Percentiles rank a stretch among this genome's conserved stretches.
Conservation (phyloP, 2,113 vertebrate genomes). For the Orcinus orca region DNA sequence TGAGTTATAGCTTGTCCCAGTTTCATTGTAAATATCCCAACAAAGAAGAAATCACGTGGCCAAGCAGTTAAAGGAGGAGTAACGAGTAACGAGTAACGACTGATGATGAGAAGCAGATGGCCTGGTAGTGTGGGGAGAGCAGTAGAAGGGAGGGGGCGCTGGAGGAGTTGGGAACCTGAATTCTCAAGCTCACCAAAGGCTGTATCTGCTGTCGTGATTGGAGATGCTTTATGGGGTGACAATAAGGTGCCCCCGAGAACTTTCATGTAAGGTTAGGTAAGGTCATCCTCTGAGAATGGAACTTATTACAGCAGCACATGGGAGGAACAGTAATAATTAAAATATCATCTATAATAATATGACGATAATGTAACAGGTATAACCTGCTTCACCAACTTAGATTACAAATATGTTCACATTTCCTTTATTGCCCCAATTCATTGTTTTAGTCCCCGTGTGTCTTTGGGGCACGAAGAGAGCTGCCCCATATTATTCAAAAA, state of each 20-base stretch:
- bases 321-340: neutral
- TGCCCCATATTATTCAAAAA: neutral
- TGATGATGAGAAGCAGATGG: neutral
- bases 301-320: neutral
- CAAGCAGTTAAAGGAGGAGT: neutral
- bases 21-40: neutral
- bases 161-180: neutral
- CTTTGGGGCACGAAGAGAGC: neutral
- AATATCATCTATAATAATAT: rapidly evolving
- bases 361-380: neutral
- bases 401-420: neutral
- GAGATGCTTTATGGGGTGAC: neutral
- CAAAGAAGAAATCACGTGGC: neutral
- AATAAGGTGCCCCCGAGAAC: neutral
- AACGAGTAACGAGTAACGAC: rapidly evolving
- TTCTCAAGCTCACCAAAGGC: neutral
- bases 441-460: neutral
- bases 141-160: neutral
- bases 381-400: neutral
- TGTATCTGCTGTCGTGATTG: neutral
- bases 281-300: neutral
- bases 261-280: neutral
- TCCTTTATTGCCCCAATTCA: neutral
- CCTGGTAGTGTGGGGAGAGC: too few species aligned
- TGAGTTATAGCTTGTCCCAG: neutral